Conservation (phyloP, 2,888 invertebrate genomes). For the Latheticus oryzae region DNA sequence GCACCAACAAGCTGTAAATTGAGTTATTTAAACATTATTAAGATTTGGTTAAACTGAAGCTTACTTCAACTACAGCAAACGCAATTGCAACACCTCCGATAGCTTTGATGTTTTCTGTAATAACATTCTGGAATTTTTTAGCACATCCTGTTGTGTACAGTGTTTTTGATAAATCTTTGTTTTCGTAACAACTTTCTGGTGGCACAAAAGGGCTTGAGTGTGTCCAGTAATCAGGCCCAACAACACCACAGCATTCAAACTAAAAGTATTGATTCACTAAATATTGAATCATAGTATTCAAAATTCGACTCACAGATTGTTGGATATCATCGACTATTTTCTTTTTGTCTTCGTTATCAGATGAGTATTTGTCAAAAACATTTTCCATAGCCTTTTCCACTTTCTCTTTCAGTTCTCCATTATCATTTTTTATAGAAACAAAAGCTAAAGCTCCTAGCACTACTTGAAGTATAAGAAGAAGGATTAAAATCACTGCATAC, state of each 20-base stretch:
- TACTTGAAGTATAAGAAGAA: constrained; percentile 77
- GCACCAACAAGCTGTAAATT: constrained; percentile 1
- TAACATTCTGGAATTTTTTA: constrained; percentile 57
- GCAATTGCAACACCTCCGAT: constrained; percentile 75
- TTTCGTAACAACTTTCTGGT: constrained; percentile 38
- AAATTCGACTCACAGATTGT: constrained; percentile 65
- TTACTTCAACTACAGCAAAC: constrained; percentile 76
- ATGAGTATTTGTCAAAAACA: constrained; percentile 65
- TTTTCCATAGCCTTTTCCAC: constrained; percentile 51
- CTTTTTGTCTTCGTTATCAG: constrained; percentile 56
- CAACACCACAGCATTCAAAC: constrained; percentile 46
- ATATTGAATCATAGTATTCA: neutral
- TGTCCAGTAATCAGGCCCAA: constrained; percentile 27
- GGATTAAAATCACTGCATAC: constrained; percentile 68
- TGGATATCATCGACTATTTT: constrained; percentile 73
- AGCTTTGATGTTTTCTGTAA: constrained; percentile 68
- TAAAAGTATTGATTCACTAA: constrained; percentile 3
- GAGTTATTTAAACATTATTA: neutral
- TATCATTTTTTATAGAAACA: constrained; percentile 70
- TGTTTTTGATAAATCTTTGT: constrained; percentile 35
- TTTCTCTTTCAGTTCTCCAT: constrained; percentile 57
- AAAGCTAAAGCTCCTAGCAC: constrained; percentile 75
- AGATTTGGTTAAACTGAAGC: constrained; percentile 11
- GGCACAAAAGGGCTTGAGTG: neutral
- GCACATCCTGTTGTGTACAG: constrained; percentile 66